phyloP scores from a whole-genome alignment of 2,797 vertebrate genomes.

The Thripadectes ignobilis region DNA sequence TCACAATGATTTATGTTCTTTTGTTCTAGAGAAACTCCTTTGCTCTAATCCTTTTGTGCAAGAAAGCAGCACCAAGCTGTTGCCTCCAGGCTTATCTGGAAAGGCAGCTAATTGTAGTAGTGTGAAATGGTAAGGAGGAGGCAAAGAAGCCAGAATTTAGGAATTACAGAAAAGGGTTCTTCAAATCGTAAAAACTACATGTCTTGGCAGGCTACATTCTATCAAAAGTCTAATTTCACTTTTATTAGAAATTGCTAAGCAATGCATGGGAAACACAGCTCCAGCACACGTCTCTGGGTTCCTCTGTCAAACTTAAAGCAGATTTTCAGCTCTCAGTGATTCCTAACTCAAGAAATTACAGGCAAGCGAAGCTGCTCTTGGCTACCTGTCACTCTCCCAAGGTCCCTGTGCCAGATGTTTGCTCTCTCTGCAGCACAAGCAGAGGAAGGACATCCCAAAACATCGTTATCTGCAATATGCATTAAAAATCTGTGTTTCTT shows the following conservation, averaged over 20 bases:
- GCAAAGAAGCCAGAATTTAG: background rate
- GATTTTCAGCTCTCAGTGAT: background rate
- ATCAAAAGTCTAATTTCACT: background rate
- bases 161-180: background rate
- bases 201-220: background rate
- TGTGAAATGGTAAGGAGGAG: background rate
- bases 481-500: background rate
- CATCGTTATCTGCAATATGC: background rate
- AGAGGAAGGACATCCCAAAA: background rate
- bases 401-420: background rate
- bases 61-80: background rate
- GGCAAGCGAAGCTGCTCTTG: background rate
- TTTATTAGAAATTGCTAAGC: background rate
- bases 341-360: background rate
- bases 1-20: background rate
- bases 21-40: background rate
- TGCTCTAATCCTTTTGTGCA: background rate
- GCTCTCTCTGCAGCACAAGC: background rate
- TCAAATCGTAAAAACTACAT: background rate
- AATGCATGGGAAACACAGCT: background rate
- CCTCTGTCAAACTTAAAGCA: background rate
- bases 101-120: background rate
- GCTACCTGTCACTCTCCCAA: constrained; percentile 18
- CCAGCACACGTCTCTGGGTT: background rate
- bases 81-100: background rate